These are phyloP conservation scores for Rhizomys pruinosus DNA, from an alignment of 2,113 vertebrate species.

Conservation along the genomic window DNA sequence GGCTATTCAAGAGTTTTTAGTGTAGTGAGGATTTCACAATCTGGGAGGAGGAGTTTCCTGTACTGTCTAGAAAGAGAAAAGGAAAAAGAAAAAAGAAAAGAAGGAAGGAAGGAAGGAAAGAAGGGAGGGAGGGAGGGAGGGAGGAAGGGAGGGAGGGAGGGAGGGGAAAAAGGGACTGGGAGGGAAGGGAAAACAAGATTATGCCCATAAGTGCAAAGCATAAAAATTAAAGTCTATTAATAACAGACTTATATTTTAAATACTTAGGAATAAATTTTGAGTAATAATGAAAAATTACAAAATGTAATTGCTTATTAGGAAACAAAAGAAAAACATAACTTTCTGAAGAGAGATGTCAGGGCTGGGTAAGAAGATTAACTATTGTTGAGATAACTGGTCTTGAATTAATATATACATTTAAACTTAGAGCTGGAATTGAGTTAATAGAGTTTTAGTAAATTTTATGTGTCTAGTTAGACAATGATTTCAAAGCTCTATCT, in stretches of 20 bases:
- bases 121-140: too few relatives aligned
- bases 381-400: neutral
- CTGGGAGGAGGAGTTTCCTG: neutral
- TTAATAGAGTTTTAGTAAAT: slow-evolving; percentile 25
- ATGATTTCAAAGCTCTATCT: slow-evolving; percentile 10
- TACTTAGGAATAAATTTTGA: slow-evolving; percentile 26
- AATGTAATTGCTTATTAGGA: neutral
- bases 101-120: too few relatives aligned
- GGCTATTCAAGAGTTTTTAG: neutral
- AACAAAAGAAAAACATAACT: neutral
- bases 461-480: neutral
- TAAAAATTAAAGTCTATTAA: neutral
- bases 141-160: too few relatives aligned
- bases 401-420: slow-evolving; percentile 29
- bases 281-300: too few relatives aligned
- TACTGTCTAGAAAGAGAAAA: neutral
- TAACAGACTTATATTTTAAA: neutral
- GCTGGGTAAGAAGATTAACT: neutral
- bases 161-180: too few relatives aligned
- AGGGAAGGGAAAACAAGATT: too few relatives aligned
- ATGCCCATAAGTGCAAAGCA: too few relatives aligned
- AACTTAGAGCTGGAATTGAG: slow-evolving; percentile 11
- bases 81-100: too few relatives aligned
- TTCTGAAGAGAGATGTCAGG: neutral
- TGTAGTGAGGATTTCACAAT: neutral